Evolutionary conservation across 2,888 invertebrate species (phyloP), one percentile per base, ranked within the genome.

Genomic region (Caenorhabditis parvicauda): DNA sequence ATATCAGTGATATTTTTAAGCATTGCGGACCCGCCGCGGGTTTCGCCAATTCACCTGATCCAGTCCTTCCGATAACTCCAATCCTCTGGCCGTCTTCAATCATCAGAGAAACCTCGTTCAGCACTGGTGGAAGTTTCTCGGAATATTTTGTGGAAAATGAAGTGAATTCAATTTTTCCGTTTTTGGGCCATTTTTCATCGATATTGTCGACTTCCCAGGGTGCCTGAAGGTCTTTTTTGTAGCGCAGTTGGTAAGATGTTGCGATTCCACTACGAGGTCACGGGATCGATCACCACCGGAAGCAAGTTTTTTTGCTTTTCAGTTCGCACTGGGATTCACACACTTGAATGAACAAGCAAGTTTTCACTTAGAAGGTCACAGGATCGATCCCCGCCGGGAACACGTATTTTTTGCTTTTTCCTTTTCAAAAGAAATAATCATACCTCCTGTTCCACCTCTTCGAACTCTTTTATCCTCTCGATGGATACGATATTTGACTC

Each of bases 401-500:
- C n/a, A n/a, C n/a, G n/a, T n/a, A n/a, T n/a, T n/a, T n/a, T n/a
- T n/a, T n/a, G n/a, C n/a, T n/a, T n/a, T n/a, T n/a, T n/a, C n/a
- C n/a, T n/a, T n/a, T n/a, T n/a, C n/a, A n/a, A n/a, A n/a, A n/a
- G n/a, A n/a, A n/a, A n/a, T n/a, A n/a, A n/a, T n/a, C n/a, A n/a
- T n/a, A 47, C 64, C 39, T 67, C 67, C 21, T 57, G 35, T 32
- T 60, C 58, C 19, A 67, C 37, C n/a, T 53, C 43, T 22, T 59
- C 57, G 80, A 95, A 96, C 81, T 95, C 95, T 82, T 93, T 91
- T 80, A 95, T 92, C 82, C 95, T 87, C 83, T 96, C 95, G 1
- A 95, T 92, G 2, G 94, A 90, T 0, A 95, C 94, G 74, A 95
- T 92, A 82, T 95, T 94, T 0, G 94, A 92, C 85, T 96, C 95